A percentile compares a stretch with the other conserved stretches of the same genome.
These are phyloP conservation scores for Sacculina carcini DNA, from an alignment of 2,888 invertebrate genomes.

Conservation along the genomic window DNA sequence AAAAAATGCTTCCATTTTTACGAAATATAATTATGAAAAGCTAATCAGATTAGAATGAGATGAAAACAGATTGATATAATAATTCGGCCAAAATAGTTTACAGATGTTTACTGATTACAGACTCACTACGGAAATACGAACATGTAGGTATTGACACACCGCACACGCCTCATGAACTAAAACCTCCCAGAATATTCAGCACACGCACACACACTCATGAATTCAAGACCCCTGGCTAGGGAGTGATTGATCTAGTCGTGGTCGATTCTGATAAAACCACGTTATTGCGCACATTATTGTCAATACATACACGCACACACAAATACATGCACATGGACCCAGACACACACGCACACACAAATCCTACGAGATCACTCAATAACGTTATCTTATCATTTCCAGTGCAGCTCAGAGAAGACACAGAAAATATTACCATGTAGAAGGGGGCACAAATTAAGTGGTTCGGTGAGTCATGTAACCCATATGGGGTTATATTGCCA, in stretches of 20 bases:
- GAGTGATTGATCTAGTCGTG: no score
- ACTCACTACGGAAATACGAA: no score
- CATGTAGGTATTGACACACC: no score
- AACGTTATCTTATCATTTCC: background rate
- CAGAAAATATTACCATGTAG: no score
- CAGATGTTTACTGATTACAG: no score
- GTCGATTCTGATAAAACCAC: background rate
- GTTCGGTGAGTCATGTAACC: no score
- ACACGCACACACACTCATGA: background rate
- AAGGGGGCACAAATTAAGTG: no score
- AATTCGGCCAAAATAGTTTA: no score
- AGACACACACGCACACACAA: background rate
- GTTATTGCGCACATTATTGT: background rate
- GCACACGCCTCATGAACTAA: no score
- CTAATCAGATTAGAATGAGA: background rate
- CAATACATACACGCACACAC: background rate
- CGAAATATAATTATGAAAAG: background rate
- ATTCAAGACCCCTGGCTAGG: no score
- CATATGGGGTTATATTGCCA: no score
- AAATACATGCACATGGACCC: background rate
- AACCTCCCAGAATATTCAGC: no score
- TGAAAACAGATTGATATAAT: background rate
- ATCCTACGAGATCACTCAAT: background rate
- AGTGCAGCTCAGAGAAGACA: background rate
- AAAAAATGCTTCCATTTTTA: background rate